Base-by-base conservation (phyloP, 1,140 invertebrate species). In the Tachypleus tridentatus region DNA sequence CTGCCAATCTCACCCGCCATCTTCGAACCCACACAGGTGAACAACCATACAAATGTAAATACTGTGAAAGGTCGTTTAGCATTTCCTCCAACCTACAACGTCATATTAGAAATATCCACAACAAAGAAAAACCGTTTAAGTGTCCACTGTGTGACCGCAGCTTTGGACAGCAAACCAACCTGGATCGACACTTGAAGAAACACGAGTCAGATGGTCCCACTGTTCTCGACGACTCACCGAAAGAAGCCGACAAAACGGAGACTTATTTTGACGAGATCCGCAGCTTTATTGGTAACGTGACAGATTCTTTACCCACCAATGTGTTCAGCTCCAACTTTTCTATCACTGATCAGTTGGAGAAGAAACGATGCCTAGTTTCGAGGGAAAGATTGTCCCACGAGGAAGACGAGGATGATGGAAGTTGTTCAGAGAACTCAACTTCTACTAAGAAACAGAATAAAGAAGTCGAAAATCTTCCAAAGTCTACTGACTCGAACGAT, bases 101-200 rank as follows among this genome's bases (percentile, higher is more conserved):
- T n/a, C 97, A 99, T 78, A 93, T 99, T 3, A 81, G 97, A 56
- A 99, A 99, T 75, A 99, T 99, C 69, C 97, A 99, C 79, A 96
- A 98, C 79, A 96, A 95, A 56, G 70, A 71, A 58, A 68, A 69
- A 62, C 70, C 70, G 9, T 71, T 70, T 57, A 70, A 70, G 65
- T 85, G 83, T 73, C 77, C 75, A 54, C 73, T 96, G 29, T 97
- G 93, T 76, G 92, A 95, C 66, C 81, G 89, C 68, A 95, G 93
- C 76, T 98, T 98, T 76, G 95, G 95, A 0, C 96, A 98, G 77
- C 95, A 98, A 78, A 98, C 95, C 3, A 98, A 98, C 79, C 80
- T 98, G 57, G 94, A 97, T 75, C 82, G 94, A 10, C 94, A 97
- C 74, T 75, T 97, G 72, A 93, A 95, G 82, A 98, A 97, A 74